Base-by-base conservation (phyloP, 2,888 invertebrate species). In the Rotaria socialis region DNA sequence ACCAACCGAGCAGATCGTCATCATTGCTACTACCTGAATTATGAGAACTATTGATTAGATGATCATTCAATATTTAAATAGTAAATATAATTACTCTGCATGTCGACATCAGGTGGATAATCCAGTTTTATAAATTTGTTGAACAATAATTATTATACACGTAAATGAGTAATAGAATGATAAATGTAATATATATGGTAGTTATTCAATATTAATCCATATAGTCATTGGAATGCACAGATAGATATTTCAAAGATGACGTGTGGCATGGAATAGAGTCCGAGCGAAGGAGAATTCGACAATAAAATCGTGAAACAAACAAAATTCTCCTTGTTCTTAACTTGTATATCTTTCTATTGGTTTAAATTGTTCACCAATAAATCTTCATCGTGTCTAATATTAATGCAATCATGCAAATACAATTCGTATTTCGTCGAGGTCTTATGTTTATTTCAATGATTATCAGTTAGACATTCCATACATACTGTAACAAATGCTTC, bases 1-100 rank as follows among this genome's bases (percentile, higher is more conserved):
- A 85, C 87, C 87, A 87, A 50, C 85, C 85, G 58, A 85, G 67
- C 35, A 67, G 67, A 67, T 67, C 67, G 35, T 35, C 67, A 67
- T 67, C 67, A 67, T n/a, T 67, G 67, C 67, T n/a, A 67, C 27
- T 67, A 67, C 67, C 67, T 67, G n/a, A n/a, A n/a, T n/a, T n/a
- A n/a, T n/a, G n/a, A n/a, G n/a, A n/a, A n/a, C n/a, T n/a, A n/a
- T n/a, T n/a, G n/a, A n/a, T n/a, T n/a, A n/a, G n/a, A n/a, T n/a
- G n/a, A n/a, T n/a, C n/a, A n/a, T n/a, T n/a, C n/a, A n/a, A n/a
- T n/a, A n/a, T n/a, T n/a, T n/a, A 67, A 16, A 35, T 11, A 50
- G 11, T 50, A 8, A 50, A 11, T 50, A 50, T 8, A 27, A 1
- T 2, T 35, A 67, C 67, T 67, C 67, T 67, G 67, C 67, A 67